These are phyloP conservation scores for Meliscaeva auricollis DNA, from an alignment of 2,888 invertebrate genomes.

Conservation along the genomic window DNA sequence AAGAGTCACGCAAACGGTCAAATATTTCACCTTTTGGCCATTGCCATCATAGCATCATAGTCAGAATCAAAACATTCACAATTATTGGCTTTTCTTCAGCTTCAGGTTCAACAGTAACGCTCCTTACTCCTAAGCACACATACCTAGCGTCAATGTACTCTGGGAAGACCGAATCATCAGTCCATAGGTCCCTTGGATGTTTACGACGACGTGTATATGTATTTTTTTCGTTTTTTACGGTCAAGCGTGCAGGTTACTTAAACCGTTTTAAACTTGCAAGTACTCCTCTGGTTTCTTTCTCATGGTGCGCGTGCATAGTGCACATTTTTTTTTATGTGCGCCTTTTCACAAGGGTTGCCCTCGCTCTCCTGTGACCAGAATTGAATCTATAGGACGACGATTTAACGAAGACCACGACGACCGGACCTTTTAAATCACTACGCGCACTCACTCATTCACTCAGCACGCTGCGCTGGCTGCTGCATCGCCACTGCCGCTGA, in stretches of 20 bases:
- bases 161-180: background rate
- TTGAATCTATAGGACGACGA: constrained; percentile 60
- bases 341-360: constrained; percentile 13
- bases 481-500: background rate
- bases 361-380: constrained; percentile 51
- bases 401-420: constrained; percentile 52
- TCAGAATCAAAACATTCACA: constrained; percentile 79
- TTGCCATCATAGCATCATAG: constrained; percentile 78
- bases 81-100: constrained; percentile 72
- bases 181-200: constrained; percentile 44
- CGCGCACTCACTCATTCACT: constrained; percentile 70
- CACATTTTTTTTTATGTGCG: constrained; percentile 37
- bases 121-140: too few relatives aligned
- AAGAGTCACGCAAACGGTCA: constrained; percentile 73
- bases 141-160: constrained; percentile 41
- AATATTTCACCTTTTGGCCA: constrained; percentile 75
- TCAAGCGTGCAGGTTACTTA: constrained; percentile 73
- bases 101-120: background rate
- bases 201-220: background rate
- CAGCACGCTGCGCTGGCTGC: constrained; percentile 41
- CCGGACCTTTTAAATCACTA: constrained; percentile 75
- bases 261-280: constrained; percentile 59
- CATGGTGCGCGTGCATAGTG: constrained; percentile 70
- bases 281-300: constrained; percentile 28
- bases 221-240: constrained; percentile 51